These are phyloP conservation scores for Drosophila kurseongensis DNA, from an alignment of 1,140 invertebrate species.

Conservation along the genomic window DNA sequence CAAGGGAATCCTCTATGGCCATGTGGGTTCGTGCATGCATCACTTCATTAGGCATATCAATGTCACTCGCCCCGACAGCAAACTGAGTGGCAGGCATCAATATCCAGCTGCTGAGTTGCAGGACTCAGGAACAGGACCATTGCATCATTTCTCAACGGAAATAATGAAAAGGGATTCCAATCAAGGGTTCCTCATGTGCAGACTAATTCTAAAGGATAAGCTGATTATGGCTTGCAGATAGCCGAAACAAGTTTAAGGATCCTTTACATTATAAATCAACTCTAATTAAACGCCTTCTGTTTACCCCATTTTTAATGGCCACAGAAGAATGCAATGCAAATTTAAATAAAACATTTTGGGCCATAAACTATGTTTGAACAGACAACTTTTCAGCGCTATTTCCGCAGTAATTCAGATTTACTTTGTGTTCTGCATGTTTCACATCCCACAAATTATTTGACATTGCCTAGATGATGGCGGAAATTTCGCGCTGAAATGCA, in stretches of 20 bases:
- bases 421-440: constrained; percentile 1
- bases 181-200: neutral
- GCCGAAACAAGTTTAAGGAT: neutral
- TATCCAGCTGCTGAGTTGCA: constrained; percentile 24
- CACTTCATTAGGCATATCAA: constrained; percentile 75
- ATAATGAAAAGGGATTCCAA: neutral
- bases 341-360: constrained; percentile 9
- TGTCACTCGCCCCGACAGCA: constrained; percentile 26
- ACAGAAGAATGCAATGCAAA: neutral
- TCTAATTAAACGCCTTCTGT: neutral
- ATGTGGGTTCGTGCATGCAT: constrained; percentile 46
- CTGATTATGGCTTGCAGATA: neutral
- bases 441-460: constrained; percentile 24
- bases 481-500: constrained; percentile 32
- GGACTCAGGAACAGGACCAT: constrained; percentile 15
- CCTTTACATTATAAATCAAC: neutral
- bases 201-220: neutral
- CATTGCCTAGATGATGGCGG: constrained; percentile 13
- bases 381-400: constrained; percentile 13
- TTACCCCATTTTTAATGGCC: neutral
- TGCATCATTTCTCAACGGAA: constrained; percentile 69
- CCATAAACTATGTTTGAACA: constrained; percentile 27
- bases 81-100: constrained; percentile 54
- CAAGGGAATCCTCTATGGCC: constrained; percentile 1
- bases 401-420: constrained; percentile 25